Evolutionary conservation across 2,888 invertebrate genomes (phyloP).

Genomic region (Oegoconia quadripuncta): DNA sequence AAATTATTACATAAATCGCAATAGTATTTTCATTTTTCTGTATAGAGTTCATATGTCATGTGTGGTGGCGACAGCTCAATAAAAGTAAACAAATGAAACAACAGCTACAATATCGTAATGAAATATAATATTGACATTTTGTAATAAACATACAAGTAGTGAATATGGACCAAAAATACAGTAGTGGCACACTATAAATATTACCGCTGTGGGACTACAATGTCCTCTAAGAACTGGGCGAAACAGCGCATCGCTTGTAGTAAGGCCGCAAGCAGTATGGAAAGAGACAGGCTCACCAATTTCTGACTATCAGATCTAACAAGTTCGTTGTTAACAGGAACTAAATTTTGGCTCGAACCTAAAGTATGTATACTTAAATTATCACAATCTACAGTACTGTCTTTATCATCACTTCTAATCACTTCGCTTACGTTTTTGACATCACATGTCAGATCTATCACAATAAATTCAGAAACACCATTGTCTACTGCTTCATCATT

Average conservation of each 20-base stretch:
- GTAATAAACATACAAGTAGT: conserved; percentile 45
- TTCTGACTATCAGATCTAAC: conserved; percentile 66
- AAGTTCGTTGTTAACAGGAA: conserved; percentile 71
- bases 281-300: conserved; percentile 79
- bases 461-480: conserved; percentile 54
- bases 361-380: conserved; percentile 53
- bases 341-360: conserved; percentile 58
- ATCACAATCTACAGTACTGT: conserved; percentile 56
- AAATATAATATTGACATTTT: conserved; percentile 62
- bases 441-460: conserved; percentile 70
- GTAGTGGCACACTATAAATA: conserved; percentile 46
- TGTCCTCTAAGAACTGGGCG: conserved; percentile 80
- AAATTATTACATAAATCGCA: conserved; percentile 50
- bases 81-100: conserved; percentile 36
- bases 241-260: conserved; percentile 81
- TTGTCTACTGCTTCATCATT: conserved; percentile 30
- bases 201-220: conserved; percentile 70
- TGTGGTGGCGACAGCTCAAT: not conserved
- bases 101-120: conserved; percentile 49
- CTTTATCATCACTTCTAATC: conserved; percentile 30
- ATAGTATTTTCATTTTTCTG: not conserved
- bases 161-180: conserved; percentile 57
- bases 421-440: conserved; percentile 44
- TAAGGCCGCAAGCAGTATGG: conserved; percentile 79
- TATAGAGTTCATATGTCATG: not conserved